Conservation (phyloP, 2,888 invertebrate species). For the Drosophila niveifrons region DNA sequence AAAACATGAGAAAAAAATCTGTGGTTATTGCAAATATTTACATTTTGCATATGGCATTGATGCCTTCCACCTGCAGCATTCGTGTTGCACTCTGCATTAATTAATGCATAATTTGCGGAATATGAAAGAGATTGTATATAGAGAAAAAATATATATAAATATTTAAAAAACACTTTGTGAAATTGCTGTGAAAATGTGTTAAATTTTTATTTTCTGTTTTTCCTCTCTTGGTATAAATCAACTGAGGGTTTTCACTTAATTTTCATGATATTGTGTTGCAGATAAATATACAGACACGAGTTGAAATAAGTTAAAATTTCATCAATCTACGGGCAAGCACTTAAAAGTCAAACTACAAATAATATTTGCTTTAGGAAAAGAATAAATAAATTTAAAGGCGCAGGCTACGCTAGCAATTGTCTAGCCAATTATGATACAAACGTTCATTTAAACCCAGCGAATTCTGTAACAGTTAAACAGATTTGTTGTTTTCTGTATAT, state of each 20-base stretch:
- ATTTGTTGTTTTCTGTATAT: not conserved
- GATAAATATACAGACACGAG: conserved; percentile 20
- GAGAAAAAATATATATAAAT: conserved; percentile 4
- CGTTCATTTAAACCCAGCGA: not conserved
- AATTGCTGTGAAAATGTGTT: conserved; percentile 42
- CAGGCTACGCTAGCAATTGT: not conserved
- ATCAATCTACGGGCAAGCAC: conserved; percentile 6
- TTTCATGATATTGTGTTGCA: conserved; percentile 39
- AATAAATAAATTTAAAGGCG: not conserved
- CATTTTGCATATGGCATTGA: conserved; percentile 15
- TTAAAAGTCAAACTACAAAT: not conserved
- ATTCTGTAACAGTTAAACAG: not conserved
- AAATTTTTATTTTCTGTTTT: conserved; percentile 15
- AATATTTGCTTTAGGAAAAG: not conserved
- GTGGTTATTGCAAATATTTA: conserved; percentile 39
- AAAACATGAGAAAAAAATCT: conserved; percentile 19
- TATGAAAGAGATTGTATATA: not conserved
- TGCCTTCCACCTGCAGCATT: conserved; percentile 5
- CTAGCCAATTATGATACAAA: not conserved
- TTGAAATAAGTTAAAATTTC: conserved; percentile 6
- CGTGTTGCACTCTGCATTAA: conserved; percentile 44
- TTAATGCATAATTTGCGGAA: conserved; percentile 39
- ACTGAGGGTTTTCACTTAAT: conserved; percentile 44
- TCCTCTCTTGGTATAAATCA: conserved; percentile 36
- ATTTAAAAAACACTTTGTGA: conserved; percentile 18